Base-by-base conservation (phyloP, 2,797 vertebrate species). In the Distichodus sexfasciatus region DNA sequence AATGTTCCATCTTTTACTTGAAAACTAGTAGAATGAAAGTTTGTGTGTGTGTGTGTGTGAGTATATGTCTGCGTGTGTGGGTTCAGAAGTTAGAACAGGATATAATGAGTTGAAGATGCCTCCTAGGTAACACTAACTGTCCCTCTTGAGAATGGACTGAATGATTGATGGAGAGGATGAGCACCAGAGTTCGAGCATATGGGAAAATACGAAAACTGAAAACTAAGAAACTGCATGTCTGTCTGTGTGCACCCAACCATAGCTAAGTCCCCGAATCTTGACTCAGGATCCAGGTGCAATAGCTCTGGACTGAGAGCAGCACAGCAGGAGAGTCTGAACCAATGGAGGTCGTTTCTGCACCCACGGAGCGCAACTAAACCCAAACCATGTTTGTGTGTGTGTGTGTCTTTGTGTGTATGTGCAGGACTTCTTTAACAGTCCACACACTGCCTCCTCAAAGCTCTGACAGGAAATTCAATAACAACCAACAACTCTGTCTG, bases 291-390 rank as follows among this genome's bases (percentile, higher is more conserved):
- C 33, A 73, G 66, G 55, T 61, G 31, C 14, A 71, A 75, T 75
- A 85, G 33, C 21, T 12, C n/a, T n/a, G n/a, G n/a, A n/a, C n/a
- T 64, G 67, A 63, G 61, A 26, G 69, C 74, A 68, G 68, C 62
- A 64, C 64, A 35, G 61, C n/a, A 63, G 48, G 36, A 57, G 82
- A 76, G 77, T 84, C 74, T 79, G 80, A 71, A 84, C 76, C 75
- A 82, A 81, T 82, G 84, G 59, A 84, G 82, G 84, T 85, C 82
- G 88, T 89, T 87, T 88, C 80, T 71, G 14, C 77, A 80, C 81
- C 82, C 62, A 40, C 73, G 71, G 33, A 85, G 82, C 80, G 79
- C 87, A 86, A 89, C 87, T 87, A 85, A 89, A 82, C 76, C 84
- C 84, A 51, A 81, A 84, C 76, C 38, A 24, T 66, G 21, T 6